These are phyloP conservation scores for Colius striatus DNA, from an alignment of 2,113 vertebrate genomes.

Conservation along the genomic window DNA sequence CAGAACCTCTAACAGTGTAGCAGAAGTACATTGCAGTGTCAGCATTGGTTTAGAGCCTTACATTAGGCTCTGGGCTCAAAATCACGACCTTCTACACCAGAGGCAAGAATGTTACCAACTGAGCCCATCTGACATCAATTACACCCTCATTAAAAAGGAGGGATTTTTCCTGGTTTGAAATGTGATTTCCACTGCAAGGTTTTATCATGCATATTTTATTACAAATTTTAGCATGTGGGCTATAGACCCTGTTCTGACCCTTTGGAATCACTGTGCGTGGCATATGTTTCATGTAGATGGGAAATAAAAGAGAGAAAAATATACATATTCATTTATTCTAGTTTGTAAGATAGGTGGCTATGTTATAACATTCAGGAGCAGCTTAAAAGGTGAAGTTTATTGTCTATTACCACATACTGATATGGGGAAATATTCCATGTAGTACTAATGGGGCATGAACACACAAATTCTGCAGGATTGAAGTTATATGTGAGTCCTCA, in stretches of 20 bases:
- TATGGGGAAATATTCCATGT: background rate
- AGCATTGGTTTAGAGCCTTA: conserved; percentile 63
- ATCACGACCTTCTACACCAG: conserved; percentile 68
- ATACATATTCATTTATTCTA: conserved; percentile 62
- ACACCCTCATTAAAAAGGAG: conserved; percentile 68
- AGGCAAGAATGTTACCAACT: conserved; percentile 64
- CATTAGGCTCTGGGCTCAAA: conserved; percentile 12
- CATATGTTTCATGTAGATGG: conserved; percentile 73
- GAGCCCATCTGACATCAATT: conserved; percentile 70
- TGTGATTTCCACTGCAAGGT: conserved; percentile 54
- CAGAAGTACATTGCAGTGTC: conserved; percentile 64
- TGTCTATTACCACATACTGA: background rate
- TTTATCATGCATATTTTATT: conserved; percentile 70
- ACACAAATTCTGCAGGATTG: background rate
- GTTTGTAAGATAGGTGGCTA: conserved; percentile 14
- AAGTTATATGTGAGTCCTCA: background rate
- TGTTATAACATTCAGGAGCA: background rate
- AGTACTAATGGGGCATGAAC: background rate
- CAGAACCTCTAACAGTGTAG: conserved; percentile 40
- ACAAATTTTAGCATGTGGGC: conserved; percentile 25
- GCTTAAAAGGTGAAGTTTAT: background rate
- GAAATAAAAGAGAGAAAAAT: conserved; percentile 33
- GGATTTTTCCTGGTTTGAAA: conserved; percentile 31
- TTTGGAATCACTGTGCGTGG: conserved; percentile 33
- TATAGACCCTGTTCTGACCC: conserved; percentile 58